phyloP scores from a whole-genome alignment of 2,888 invertebrate species.

The Phaedon cochleariae region DNA sequence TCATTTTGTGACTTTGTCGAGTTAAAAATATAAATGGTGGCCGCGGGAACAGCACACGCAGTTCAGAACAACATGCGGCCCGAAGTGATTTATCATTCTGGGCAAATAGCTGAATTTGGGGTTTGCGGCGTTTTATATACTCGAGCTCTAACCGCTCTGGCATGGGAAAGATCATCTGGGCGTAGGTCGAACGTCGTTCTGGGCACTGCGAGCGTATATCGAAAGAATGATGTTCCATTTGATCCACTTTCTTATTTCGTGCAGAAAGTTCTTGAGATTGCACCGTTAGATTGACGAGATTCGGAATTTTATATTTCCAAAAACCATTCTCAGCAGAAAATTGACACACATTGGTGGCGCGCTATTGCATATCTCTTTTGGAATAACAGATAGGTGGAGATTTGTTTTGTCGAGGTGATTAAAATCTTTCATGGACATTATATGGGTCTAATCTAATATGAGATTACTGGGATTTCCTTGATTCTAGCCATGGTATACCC shows the following conservation, averaged over 20 bases:
- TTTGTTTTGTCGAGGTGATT: too few relatives aligned
- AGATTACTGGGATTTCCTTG: too few relatives aligned
- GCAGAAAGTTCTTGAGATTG: background rate
- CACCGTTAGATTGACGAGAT: background rate
- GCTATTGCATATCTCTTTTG: too few relatives aligned
- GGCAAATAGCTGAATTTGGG: conserved; percentile 63
- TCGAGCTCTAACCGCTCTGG: conserved; percentile 9
- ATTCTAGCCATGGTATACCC: too few relatives aligned
- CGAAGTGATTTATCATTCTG: conserved; percentile 61
- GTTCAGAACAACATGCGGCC: conserved; percentile 58
- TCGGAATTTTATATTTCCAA: background rate
- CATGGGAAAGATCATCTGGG: background rate
- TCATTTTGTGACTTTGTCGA: conserved; percentile 52
- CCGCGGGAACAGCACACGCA: conserved; percentile 53
- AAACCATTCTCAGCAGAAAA: background rate
- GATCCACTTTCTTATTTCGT: background rate
- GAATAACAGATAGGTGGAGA: too few relatives aligned
- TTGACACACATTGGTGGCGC: background rate
- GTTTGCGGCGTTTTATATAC: conserved; percentile 59
- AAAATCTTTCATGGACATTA: too few relatives aligned
- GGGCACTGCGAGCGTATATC: background rate
- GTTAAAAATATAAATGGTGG: conserved; percentile 56
- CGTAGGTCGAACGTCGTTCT: background rate
- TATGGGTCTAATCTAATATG: too few relatives aligned
- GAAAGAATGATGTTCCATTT: background rate